Conservation (phyloP, 2,797 vertebrate genomes). For the Rhabdomys pumilio region DNA sequence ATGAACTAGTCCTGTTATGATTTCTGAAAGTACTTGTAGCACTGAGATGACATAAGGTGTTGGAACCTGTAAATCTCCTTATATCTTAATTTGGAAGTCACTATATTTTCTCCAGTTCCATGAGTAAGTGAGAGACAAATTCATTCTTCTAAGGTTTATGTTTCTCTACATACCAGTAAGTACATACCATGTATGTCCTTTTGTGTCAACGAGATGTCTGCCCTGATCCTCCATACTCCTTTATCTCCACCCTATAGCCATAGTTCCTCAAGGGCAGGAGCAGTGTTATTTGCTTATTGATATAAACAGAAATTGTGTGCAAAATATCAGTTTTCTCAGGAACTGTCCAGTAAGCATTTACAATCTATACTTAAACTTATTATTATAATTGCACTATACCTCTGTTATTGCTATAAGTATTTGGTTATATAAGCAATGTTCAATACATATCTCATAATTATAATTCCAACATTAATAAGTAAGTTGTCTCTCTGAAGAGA, state of each 20-base stretch:
- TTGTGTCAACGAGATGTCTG: neutral
- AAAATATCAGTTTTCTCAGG: neutral
- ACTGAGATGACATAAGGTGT: neutral
- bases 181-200: too few relatives aligned
- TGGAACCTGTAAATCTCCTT: neutral
- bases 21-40: neutral
- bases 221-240: neutral
- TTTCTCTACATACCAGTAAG: neutral
- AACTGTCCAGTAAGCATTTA: neutral
- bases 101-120: neutral
- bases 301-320: neutral
- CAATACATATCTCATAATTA: neutral
- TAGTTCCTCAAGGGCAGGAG: neutral
- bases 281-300: neutral
- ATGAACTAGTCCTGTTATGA: neutral
- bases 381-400: neutral
- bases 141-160: neutral
- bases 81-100: slow-evolving; percentile 1
- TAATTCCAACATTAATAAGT: neutral
- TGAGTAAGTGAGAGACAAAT: neutral
- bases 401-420: slow-evolving; percentile 4
- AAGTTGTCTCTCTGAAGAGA: neutral
- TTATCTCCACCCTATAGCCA: neutral
- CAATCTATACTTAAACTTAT: slow-evolving; percentile 7
- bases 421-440: neutral